A percentile compares a stretch with the other conserved stretches of the same genome.
Evolutionary conservation across 2,888 invertebrate genomes (phyloP).

Genomic region (Pristionchus entomophagus): DNA sequence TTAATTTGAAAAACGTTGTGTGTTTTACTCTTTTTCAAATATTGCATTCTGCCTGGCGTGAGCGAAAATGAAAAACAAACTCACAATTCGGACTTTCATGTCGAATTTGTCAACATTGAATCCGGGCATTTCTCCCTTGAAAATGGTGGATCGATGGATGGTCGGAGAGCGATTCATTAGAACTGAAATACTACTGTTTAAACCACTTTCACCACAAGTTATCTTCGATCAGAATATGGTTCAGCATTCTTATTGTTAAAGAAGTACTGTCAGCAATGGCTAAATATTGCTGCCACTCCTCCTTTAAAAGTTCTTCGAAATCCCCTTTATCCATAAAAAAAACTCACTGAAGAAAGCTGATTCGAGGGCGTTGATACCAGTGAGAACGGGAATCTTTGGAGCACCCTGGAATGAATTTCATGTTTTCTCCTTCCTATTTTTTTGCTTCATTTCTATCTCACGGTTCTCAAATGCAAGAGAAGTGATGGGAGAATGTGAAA

Average conservation of each 20-base stretch:
- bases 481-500: slow-evolving; percentile 7
- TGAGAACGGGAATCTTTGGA: slow-evolving; percentile 62
- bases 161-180: background rate
- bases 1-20: too few species aligned
- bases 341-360: slow-evolving; percentile 59
- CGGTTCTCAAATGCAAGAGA: background rate
- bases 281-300: too few species aligned
- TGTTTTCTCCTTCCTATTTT: background rate
- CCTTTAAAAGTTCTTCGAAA: too few species aligned
- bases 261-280: too few species aligned
- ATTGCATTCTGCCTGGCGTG: too few species aligned
- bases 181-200: background rate
- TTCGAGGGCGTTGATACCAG: slow-evolving; percentile 65
- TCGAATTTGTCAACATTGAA: slow-evolving; percentile 33
- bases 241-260: background rate
- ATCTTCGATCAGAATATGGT: too few species aligned
- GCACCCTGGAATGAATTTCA: slow-evolving; percentile 47
- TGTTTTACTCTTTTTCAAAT: too few species aligned
- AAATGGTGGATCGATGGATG: background rate
- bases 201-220: too few species aligned
- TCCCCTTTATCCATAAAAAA: too few species aligned
- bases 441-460: background rate
- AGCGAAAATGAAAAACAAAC: background rate
- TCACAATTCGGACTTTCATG: slow-evolving; percentile 35
- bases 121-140: background rate